Evolutionary conservation across 2,888 invertebrate genomes (phyloP), one percentile per base, ranked within the genome.

Genomic region (Nymphalis urticae): DNA sequence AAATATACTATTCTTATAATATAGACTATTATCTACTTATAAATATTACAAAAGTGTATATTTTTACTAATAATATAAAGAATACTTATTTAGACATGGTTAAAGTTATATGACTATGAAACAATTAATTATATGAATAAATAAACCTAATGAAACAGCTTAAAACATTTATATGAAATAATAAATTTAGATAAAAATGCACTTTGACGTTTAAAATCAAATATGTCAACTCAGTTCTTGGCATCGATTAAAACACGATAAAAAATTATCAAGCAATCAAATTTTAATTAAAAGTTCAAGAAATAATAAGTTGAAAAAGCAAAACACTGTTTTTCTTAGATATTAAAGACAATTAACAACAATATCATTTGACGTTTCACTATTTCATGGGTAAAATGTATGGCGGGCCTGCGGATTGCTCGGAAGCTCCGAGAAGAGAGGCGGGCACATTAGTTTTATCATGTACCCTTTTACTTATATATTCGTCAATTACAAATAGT

Each of bases 351-450:
- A 85, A 81, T 81, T 75, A 82, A 82, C 82, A 85, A 85, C 82
- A 85, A 86, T 86, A 78, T 78, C 73, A 76, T 87, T 89, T 92
- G 92, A 92, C 92, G 88, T 92, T 92, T 92, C 89, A 89, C 87
- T 85, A 89, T 80, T 83, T 85, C 85, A 88, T 80, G 85, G 85
- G 82, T 81, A 85, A 85, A 86, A 89, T 91, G 85, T 90, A 92
- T 92, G 92, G 92, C 92, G 92, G 91, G 92, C 84, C 85, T 82
- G 80, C 76, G 75, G 76, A 80, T 79, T 77, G 75, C 75, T 78
- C 80, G 24, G 50, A 48, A 56, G 56, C 66, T 51, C 71, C 66
- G 70, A 75, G 65, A 70, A 64, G 48, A 64, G 42, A 69, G 66
- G 51, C 64, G 48, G 63, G 66, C 65, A 42, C 32, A 65, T 72